Evolutionary conservation across 2,797 vertebrate species (phyloP).

Genomic region (Poeciliopsis paucimaculata): DNA sequence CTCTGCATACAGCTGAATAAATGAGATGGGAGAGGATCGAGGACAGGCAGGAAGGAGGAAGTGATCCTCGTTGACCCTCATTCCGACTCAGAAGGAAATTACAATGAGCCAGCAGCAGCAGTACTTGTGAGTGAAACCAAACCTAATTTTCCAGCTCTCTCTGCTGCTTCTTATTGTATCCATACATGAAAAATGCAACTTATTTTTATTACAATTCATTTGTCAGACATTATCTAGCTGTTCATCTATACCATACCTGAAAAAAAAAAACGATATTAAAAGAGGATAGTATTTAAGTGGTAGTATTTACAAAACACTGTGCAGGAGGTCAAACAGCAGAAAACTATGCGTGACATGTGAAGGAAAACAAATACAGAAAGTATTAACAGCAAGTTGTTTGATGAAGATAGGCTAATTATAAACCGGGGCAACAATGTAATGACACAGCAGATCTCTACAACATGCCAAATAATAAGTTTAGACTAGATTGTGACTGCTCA

Average conservation of each 20-base stretch:
- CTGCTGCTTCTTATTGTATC: background rate
- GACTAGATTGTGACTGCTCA: background rate
- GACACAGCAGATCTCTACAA: background rate
- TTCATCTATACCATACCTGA: background rate
- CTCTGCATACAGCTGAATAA: slow-evolving; percentile 14
- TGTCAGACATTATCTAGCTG: background rate
- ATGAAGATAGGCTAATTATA: background rate
- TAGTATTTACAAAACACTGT: background rate
- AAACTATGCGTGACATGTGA: background rate
- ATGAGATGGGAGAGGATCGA: slow-evolving; percentile 17
- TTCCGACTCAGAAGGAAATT: slow-evolving; percentile 39
- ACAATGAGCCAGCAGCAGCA: slow-evolving; percentile 28
- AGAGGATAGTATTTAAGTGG: background rate
- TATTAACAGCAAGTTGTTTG: background rate
- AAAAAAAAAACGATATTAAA: background rate
- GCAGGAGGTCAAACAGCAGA: background rate
- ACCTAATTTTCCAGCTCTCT: background rate
- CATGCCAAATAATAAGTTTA: background rate
- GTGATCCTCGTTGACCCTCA: slow-evolving; percentile 26
- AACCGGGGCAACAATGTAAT: background rate
- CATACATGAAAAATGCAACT: background rate
- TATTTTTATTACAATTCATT: background rate
- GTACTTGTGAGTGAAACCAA: slow-evolving; percentile 20
- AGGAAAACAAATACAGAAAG: background rate
- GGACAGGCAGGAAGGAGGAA: slow-evolving; percentile 31